Percentiles rank a stretch among this genome's conserved stretches.
Conservation (phyloP, 2,113 vertebrate genomes). For the Plestiodon gilberti region DNA sequence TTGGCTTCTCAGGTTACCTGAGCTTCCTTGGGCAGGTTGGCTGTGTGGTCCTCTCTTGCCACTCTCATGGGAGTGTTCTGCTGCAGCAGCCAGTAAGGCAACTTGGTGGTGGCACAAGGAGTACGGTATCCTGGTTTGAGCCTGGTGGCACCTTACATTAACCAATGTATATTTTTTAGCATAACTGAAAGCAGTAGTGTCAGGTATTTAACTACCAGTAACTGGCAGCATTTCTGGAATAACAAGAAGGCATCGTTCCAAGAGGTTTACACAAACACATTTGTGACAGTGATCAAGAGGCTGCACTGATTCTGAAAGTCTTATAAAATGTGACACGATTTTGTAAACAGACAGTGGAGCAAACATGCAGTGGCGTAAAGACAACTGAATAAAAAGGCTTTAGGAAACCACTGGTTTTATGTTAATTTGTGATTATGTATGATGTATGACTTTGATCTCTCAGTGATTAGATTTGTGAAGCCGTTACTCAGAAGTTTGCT, state of each 20-base stretch:
- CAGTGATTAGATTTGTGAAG: slow-evolving; percentile 49
- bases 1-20: too few species aligned
- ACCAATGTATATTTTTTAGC: background rate
- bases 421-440: background rate
- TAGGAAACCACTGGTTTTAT: background rate
- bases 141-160: background rate
- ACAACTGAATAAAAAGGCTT: background rate
- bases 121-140: too few species aligned
- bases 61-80: too few species aligned
- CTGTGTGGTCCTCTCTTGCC: too few species aligned
- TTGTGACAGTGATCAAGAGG: background rate
- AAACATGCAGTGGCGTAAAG: background rate
- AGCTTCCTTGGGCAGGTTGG: too few species aligned
- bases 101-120: too few species aligned
- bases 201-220: background rate
- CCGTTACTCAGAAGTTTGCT: slow-evolving; percentile 22
- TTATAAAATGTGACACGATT: background rate
- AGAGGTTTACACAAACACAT: background rate
- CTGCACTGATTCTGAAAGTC: background rate
- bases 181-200: background rate
- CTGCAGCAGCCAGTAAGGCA: too few species aligned
- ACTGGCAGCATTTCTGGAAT: background rate
- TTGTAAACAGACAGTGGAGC: background rate
- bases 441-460: slow-evolving; percentile 7
- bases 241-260: background rate